phyloP scores from a whole-genome alignment of 2,888 invertebrate species.

The Leucophenga montana region DNA sequence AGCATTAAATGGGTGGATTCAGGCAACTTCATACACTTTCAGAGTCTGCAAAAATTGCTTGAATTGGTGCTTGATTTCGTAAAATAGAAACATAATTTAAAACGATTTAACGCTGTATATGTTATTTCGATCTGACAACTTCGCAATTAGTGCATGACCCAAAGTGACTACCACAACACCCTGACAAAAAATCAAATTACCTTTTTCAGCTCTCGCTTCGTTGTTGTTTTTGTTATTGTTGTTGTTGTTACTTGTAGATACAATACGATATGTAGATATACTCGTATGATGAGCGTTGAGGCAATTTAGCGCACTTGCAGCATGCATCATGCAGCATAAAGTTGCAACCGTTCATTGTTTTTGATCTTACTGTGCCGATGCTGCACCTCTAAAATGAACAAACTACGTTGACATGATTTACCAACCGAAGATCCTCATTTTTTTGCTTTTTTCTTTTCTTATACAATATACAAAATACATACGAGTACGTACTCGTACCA shows the following conservation, averaged over 20 bases:
- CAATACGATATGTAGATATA: background rate
- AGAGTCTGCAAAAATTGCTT: background rate
- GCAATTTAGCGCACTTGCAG: slow-evolving; percentile 25
- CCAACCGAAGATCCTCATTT: slow-evolving; percentile 26
- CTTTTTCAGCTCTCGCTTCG: background rate
- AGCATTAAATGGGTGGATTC: background rate
- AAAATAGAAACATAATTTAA: background rate
- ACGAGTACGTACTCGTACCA: too few species aligned
- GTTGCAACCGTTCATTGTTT: slow-evolving; percentile 18
- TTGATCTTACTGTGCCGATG: background rate
- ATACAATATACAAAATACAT: background rate
- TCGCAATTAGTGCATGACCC: slow-evolving; percentile 25
- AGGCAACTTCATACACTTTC: too few species aligned
- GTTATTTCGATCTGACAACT: too few species aligned
- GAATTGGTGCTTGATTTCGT: background rate
- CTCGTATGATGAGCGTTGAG: background rate
- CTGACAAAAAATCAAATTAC: slow-evolving; percentile 17
- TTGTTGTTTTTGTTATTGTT: slow-evolving; percentile 9
- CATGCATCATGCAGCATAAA: slow-evolving; percentile 18
- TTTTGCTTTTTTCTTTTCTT: slow-evolving; percentile 8
- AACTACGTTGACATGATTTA: slow-evolving; percentile 21
- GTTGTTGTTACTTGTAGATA: slow-evolving; percentile 34
- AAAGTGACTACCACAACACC: background rate
- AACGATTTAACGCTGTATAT: background rate
- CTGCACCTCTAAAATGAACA: slow-evolving; percentile 14